These are phyloP conservation scores for Lapara coniferarum DNA, from an alignment of 2,888 invertebrate genomes.

Conservation along the genomic window DNA sequence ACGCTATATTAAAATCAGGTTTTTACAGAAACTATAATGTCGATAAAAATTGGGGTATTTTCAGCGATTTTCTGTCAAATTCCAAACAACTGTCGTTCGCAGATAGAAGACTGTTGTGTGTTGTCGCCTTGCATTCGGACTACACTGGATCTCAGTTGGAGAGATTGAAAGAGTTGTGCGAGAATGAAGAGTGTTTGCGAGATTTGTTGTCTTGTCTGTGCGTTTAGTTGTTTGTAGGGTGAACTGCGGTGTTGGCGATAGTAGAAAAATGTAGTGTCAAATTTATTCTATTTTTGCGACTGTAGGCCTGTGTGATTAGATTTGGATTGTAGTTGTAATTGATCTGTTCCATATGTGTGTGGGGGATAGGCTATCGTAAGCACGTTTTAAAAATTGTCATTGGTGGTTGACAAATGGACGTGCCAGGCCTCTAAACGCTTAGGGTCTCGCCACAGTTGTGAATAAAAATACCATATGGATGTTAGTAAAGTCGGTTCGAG, in stretches of 20 bases:
- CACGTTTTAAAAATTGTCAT: too few relatives aligned
- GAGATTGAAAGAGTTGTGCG: slow-evolving; percentile 69
- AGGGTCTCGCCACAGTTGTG: too few relatives aligned
- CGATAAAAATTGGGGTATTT: slow-evolving; percentile 53
- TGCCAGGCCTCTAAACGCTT: too few relatives aligned
- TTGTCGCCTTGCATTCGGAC: slow-evolving; percentile 67
- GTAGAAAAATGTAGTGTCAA: slow-evolving; percentile 19
- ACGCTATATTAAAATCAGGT: slow-evolving; percentile 59
- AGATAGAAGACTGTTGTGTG: slow-evolving; percentile 70
- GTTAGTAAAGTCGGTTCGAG: background rate
- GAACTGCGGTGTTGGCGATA: background rate
- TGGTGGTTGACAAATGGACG: too few relatives aligned
- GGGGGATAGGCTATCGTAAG: too few relatives aligned
- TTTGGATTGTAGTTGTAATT: background rate
- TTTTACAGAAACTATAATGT: slow-evolving; percentile 48
- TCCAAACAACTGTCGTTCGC: slow-evolving; percentile 58
- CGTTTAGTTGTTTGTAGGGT: slow-evolving; percentile 29
- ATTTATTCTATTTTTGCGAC: slow-evolving; percentile 22
- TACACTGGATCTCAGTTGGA: slow-evolving; percentile 66
- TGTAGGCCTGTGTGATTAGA: slow-evolving; percentile 22
- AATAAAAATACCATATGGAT: background rate
- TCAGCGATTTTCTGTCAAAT: slow-evolving; percentile 48
- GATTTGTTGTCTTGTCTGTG: slow-evolving; percentile 64
- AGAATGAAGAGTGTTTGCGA: slow-evolving; percentile 55
- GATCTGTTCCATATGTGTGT: too few relatives aligned